Evolutionary conservation across 2,113 vertebrate species (phyloP), one percentile per base, ranked within the genome.

Genomic region (Chrysochloris asiatica): DNA sequence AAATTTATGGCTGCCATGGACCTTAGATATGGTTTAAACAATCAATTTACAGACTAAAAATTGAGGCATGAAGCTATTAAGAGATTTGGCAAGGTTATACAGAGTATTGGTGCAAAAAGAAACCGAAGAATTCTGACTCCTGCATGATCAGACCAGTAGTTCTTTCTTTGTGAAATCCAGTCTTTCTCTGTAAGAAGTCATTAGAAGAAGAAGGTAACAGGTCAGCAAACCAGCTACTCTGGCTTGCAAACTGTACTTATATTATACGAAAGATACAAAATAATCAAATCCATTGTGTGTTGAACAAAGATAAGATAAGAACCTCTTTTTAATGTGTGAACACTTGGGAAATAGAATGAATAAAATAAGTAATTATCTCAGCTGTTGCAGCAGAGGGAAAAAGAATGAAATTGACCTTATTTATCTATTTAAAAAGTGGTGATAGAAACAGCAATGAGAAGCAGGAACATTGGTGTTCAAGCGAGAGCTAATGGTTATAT

Each of bases 371-470:
- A 83, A 86, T 83, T 79, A 79, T 73, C 26, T 3, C 56, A 61
- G 50, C 79, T 81, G 45, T 28, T 83, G 3, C 33, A 69, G 14
- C n/a, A 56, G 41, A 86, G 1, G 3, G 67, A 83, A 95, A 63
- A 67, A 79, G 36, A 52, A 22, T 88, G 3, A 86, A 88, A 86
- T 54, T 56, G 61, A 90, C 8, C 8, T 88, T 86, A 89, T 71
- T 89, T 89, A 76, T 78, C 38, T 79, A 54, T n/a, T 90, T 90
- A 63, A 83, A 92, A 96, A 95, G 77, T 82, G 17, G 96, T 96
- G 95, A 96, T 95, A 95, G 95, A 78, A 96, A 95, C 71, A 91
- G 89, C 94, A 79, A 89, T 96, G 69, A 95, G 91, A 94, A 88
- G 81, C 69, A 80, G 88, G 92, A 96, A 90, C 95, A 90, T 95